Conservation (phyloP, 2,888 invertebrate species). For the Eilema griseolum region DNA sequence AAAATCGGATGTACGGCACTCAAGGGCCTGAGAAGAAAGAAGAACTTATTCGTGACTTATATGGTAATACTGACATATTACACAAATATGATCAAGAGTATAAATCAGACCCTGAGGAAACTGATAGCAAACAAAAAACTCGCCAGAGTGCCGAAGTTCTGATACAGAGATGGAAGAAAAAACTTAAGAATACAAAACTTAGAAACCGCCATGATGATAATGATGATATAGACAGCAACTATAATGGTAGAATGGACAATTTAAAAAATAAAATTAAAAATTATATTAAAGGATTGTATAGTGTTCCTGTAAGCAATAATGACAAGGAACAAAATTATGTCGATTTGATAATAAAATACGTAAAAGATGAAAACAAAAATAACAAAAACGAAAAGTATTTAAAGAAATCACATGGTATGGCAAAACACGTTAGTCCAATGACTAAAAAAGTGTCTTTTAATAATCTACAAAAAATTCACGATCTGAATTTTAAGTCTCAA, state of each 20-base stretch:
- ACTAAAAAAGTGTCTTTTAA: constrained; percentile 6
- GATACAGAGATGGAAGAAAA: not conserved
- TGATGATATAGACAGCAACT: not conserved
- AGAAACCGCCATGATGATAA: not conserved
- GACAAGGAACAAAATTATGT: not conserved
- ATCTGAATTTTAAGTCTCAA: constrained; percentile 25
- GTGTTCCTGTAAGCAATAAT: not conserved
- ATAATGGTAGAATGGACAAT: constrained; percentile 9
- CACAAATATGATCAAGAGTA: not conserved
- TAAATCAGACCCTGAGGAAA: not conserved
- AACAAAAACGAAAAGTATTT: not conserved
- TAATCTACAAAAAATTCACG: constrained; percentile 29
- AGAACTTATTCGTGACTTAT: not conserved
- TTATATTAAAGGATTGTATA: not conserved
- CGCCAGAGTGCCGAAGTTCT: not conserved
- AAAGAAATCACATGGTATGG: not conserved
- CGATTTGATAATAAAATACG: not conserved
- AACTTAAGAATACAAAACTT: not conserved
- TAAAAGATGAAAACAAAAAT: constrained; percentile 20
- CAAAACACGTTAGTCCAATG: not conserved
- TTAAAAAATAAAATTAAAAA: not conserved
- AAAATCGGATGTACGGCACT: not conserved
- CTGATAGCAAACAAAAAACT: too few species aligned
- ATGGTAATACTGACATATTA: not conserved
- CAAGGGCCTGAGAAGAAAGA: not conserved